Percentiles rank a stretch among this genome's conserved stretches.
Conservation (phyloP, 2,797 vertebrate genomes). For the Phyllotis vaccarum region DNA sequence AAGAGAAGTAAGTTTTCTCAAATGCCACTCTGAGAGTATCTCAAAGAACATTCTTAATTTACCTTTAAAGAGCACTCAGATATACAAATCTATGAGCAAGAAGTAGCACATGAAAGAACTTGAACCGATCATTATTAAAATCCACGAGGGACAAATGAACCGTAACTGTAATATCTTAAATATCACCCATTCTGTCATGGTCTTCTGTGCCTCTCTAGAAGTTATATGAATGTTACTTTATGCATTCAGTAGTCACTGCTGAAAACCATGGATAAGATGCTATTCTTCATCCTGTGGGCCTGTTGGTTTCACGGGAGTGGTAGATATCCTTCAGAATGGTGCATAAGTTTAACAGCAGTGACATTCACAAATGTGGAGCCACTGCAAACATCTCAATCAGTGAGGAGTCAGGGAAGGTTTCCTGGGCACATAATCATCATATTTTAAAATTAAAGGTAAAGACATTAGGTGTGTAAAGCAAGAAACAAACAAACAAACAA, state of each 20-base stretch:
- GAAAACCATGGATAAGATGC: neutral
- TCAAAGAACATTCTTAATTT: neutral
- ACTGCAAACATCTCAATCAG: neutral
- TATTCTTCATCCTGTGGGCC: neutral
- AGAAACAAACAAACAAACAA: neutral
- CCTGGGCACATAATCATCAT: neutral
- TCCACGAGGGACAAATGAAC: neutral
- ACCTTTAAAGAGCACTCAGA: neutral
- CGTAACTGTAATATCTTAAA: slow-evolving; percentile 13
- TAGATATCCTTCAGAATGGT: neutral
- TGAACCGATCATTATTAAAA: neutral
- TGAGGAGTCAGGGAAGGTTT: neutral
- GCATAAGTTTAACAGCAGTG: neutral
- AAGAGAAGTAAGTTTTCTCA: neutral
- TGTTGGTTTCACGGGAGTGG: neutral
- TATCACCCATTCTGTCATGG: neutral
- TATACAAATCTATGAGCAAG: neutral
- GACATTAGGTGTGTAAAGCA: neutral
- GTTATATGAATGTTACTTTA: neutral
- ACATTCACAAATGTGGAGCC: neutral
- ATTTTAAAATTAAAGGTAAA: neutral
- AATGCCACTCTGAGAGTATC: neutral
- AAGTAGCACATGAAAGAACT: neutral
- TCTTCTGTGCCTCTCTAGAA: slow-evolving; percentile 1
- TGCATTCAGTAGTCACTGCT: neutral